These are phyloP conservation scores for Dicyrtoma fusca DNA, from an alignment of 2,888 invertebrate species.

Conservation along the genomic window DNA sequence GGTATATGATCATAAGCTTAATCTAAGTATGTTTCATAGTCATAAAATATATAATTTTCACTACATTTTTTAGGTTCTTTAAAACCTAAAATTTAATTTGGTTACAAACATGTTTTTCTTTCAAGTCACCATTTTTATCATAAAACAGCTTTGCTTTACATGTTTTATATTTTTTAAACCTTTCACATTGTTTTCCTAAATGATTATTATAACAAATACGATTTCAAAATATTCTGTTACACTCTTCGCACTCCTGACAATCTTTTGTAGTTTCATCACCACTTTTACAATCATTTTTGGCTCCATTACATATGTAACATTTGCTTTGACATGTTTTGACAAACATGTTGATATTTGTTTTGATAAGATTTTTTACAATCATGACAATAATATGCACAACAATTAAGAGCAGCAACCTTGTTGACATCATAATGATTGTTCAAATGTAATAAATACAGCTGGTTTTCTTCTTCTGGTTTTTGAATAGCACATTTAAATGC, in stretches of 20 bases:
- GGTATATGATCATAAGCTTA: not conserved
- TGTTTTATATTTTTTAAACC: not conserved
- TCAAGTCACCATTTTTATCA: not conserved
- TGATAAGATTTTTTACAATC: too few relatives aligned
- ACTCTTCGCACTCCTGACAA: too few relatives aligned
- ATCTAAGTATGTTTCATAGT: not conserved
- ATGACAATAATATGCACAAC: not conserved
- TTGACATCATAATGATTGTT: conserved; percentile 1
- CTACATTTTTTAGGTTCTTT: not conserved
- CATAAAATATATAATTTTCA: not conserved
- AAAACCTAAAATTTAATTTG: not conserved
- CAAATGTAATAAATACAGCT: not conserved
- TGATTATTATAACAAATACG: too few relatives aligned
- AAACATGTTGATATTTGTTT: too few relatives aligned
- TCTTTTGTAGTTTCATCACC: too few relatives aligned
- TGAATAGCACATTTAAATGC: not conserved
- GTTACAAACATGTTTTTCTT: too few relatives aligned
- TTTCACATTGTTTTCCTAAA: too few relatives aligned
- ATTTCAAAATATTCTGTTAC: not conserved
- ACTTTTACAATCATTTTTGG: too few relatives aligned
- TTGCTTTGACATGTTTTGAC: not conserved
- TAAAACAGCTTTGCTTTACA: not conserved
- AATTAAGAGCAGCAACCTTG: not conserved
- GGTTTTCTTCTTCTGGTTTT: not conserved
- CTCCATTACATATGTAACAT: too few relatives aligned